Conservation (phyloP, 2,888 invertebrate species). For the Tipula helvola region DNA sequence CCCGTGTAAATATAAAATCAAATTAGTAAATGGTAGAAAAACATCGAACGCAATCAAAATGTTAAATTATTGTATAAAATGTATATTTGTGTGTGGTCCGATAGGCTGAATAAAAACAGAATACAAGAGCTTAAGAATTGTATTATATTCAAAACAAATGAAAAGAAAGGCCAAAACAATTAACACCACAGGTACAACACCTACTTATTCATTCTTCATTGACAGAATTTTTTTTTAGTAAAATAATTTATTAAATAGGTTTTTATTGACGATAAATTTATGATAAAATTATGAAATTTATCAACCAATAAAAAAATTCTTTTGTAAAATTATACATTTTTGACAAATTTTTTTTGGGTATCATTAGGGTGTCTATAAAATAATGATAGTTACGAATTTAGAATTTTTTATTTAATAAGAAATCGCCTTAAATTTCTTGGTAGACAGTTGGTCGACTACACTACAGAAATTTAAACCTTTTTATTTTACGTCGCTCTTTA, state of each 20-base stretch:
- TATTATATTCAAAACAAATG: background rate
- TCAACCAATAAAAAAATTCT: background rate
- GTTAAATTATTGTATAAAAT: background rate
- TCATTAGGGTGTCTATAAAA: background rate
- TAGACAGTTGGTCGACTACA: background rate
- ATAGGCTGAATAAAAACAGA: background rate
- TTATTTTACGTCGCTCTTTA: background rate
- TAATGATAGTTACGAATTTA: background rate
- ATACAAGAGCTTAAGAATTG: background rate
- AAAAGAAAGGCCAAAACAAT: background rate
- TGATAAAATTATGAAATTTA: background rate
- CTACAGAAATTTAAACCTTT: background rate
- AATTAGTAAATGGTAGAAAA: background rate
- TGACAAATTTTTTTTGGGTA: background rate
- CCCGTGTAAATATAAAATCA: background rate
- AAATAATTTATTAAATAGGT: background rate
- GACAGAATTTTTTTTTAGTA: background rate
- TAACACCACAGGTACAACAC: background rate
- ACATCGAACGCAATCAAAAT: background rate
- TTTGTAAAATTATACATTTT: background rate
- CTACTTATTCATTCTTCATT: conserved; percentile 4
- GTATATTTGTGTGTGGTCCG: background rate
- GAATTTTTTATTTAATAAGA: background rate
- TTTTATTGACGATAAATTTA: background rate
- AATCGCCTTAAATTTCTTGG: background rate